These are phyloP conservation scores for Xenus cinereus DNA, from an alignment of 2,113 vertebrate genomes.

Conservation along the genomic window DNA sequence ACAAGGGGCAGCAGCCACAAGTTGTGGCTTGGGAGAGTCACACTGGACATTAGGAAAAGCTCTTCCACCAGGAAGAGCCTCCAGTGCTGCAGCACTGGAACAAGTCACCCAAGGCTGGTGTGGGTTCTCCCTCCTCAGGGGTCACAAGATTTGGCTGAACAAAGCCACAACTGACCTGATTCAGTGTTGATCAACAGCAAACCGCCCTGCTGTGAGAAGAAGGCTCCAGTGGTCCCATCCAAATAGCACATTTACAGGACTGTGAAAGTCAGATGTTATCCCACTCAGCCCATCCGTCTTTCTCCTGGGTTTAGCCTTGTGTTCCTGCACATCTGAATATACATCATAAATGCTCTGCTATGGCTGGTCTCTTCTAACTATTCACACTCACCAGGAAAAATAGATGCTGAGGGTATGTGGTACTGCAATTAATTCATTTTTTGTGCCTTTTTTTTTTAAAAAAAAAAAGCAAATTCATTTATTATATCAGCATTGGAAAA, in stretches of 20 bases:
- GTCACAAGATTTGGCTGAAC: neutral
- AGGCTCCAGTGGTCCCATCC: neutral
- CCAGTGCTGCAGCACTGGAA: neutral
- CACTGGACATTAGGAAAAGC: neutral
- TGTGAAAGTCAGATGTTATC: neutral
- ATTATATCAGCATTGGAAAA: neutral
- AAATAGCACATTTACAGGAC: neutral
- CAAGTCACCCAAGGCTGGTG: neutral
- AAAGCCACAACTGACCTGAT: neutral
- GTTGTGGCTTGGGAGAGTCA: neutral
- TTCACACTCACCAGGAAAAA: neutral
- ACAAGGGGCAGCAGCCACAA: neutral
- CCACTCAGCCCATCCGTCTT: neutral
- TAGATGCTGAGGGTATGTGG: neutral
- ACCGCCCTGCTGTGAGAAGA: neutral
- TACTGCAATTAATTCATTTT: neutral
- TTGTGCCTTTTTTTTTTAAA: neutral
- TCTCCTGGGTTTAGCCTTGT: neutral
- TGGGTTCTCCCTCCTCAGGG: neutral
- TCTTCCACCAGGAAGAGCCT: neutral
- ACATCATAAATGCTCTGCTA: neutral
- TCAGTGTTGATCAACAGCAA: neutral
- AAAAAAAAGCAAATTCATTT: neutral
- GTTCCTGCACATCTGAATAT: neutral
- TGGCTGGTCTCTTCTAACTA: neutral